phyloP scores from a whole-genome alignment of 2,797 vertebrate species.

The Scolopax rusticola region DNA sequence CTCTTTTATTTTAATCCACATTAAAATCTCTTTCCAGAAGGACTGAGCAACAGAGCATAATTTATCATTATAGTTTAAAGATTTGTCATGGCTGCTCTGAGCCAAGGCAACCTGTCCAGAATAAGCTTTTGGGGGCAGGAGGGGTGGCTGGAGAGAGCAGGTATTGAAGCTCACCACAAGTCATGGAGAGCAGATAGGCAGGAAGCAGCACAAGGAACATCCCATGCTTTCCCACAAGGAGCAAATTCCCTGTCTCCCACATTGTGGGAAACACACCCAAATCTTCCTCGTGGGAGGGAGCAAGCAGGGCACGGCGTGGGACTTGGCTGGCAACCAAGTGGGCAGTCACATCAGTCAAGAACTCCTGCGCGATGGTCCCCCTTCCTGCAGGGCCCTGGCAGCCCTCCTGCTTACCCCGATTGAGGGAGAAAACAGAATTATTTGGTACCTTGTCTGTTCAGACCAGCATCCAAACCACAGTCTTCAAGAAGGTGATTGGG shows the following conservation, averaged over 20 bases:
- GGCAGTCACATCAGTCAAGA: not conserved
- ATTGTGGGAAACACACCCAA: not conserved
- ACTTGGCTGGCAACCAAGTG: not conserved
- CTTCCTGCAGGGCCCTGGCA: rapidly evolving
- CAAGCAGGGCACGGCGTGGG: not conserved
- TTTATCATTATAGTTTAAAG: constrained; percentile 44
- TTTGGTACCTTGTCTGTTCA: not conserved
- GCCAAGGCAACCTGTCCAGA: not conserved
- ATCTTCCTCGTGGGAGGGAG: not conserved
- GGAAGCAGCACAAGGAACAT: not conserved
- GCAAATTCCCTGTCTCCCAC: not conserved
- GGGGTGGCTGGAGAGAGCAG: not conserved
- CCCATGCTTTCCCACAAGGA: not conserved
- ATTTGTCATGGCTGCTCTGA: not conserved
- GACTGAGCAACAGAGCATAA: not conserved
- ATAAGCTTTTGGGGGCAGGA: not conserved
- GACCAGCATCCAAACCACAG: not conserved
- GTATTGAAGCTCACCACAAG: not conserved
- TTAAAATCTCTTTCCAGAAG: constrained; percentile 52
- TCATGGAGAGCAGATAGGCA: not conserved
- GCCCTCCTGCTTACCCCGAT: rapidly evolving
- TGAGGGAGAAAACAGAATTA: not conserved
- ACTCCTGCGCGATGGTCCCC: not conserved
- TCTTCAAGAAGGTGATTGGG: not conserved
- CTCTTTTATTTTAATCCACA: constrained; percentile 63